Evolutionary conservation across 2,113 vertebrate genomes (phyloP), one percentile per base, ranked within the genome.

Genomic region (Spilogale gracilis): DNA sequence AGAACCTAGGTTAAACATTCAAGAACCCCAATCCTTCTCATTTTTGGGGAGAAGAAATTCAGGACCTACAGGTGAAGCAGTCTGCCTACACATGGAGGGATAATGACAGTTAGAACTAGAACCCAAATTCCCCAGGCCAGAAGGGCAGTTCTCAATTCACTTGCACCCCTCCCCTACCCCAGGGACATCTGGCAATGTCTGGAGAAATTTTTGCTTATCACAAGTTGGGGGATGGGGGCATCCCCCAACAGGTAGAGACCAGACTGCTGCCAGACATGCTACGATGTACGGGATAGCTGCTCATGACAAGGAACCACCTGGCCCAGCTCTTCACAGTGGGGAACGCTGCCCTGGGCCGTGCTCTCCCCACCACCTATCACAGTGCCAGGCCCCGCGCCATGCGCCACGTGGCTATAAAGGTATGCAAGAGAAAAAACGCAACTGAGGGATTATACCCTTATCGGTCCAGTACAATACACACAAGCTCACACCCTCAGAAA

Each of bases 11-110:
- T 94, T 56, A 86, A 90, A 5, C 43, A 78, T 18, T 74, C 38
- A 91, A 71, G 93, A 91, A 91, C 85, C 61, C 73, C 63, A 87
- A 43, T 78, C 54, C 16, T 84, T 38, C 50, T 88, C 38, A 27
- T 21, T 85, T 61, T 79, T 56, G 8, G 65, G 61, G 45, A 86
- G n/a, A 94, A 25, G 60, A 80, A 94, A 85, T 10, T 73, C 69
- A 60, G 78, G 27, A 65, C 38, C 82, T 88, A 89, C 14, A 79
- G 11, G 67, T 61, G 17, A 92, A 82, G 56, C 43, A 73, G 54
- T 60, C 3, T 76, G n/a, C 79, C 54, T 58, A 91, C 63, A 71
- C n/a, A 50, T 1, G 25, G 16, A 86, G 60, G 74, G 65, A 85
- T 14, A 58, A 76, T 78, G 50, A 76, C 54, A 93, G 50, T 71